phyloP scores from a whole-genome alignment of 1,140 invertebrate species.

The Pseudobourletiella spinata region DNA sequence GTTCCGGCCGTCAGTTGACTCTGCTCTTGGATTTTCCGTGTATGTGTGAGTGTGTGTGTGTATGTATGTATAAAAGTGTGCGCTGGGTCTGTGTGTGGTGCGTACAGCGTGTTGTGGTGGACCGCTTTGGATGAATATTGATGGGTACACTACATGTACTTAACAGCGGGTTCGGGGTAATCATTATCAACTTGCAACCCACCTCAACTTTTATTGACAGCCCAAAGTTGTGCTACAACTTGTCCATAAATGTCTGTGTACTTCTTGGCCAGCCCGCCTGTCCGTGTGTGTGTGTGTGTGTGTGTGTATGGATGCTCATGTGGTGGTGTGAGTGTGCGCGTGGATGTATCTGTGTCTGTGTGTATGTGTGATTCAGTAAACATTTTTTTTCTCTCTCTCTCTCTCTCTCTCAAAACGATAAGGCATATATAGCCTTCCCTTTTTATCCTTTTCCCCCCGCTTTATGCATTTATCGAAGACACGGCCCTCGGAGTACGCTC shows the following conservation, averaged over 20 bases:
- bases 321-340: too few relatives aligned
- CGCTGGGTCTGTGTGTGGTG: too few relatives aligned
- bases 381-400: conserved; percentile 12
- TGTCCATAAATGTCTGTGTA: conserved; percentile 25
- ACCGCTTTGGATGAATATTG: conserved; percentile 4
- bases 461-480: too few relatives aligned
- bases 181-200: conserved; percentile 25
- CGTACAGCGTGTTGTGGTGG: too few relatives aligned
- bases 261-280: too few relatives aligned
- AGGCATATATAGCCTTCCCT: too few relatives aligned
- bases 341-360: too few relatives aligned
- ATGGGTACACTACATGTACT: conserved; percentile 1
- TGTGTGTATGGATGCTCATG: neutral
- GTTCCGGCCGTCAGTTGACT: neutral
- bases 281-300: neutral
- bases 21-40: neutral
- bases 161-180: conserved; percentile 14
- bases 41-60: neutral
- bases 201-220: conserved; percentile 27
- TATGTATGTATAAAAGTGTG: too few relatives aligned
- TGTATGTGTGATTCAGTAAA: too few relatives aligned
- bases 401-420: conserved; percentile 1
- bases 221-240: conserved; percentile 23
- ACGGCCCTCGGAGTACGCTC: too few relatives aligned
- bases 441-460: too few relatives aligned